Evolutionary conservation across 2,113 vertebrate species (phyloP), one percentile per base, ranked within the genome.

Genomic region (Ammodytes dubius): DNA sequence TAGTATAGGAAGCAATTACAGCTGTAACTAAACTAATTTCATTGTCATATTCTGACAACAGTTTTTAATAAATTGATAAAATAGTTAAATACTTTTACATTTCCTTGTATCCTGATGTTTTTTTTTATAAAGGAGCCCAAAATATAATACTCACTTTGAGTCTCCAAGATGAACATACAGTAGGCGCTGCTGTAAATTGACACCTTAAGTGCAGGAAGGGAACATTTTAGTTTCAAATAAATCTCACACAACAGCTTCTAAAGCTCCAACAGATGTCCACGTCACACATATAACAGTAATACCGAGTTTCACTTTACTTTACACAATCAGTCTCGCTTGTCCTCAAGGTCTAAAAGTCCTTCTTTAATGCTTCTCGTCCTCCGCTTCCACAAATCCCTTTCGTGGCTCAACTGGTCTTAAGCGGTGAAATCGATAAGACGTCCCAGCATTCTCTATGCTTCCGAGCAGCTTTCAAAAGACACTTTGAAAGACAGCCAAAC

Each of bases 351-450:
- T 74, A 12, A 58, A 78, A 91, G 83, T 58, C 72, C 68, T 68
- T 69, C 64, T 84, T 77, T 85, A 59, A 82, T 72, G 59, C 37
- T 7, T 70, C 57, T 6, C 1, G 6, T 77, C 43, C 61, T 57
- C n/a, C 2, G 4, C 70, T 59, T 37, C 60, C 42, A 47, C 81
- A 80, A 75, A 84, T 72, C 72, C 81, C 61, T 66, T 58, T 70
- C 63, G 73, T 78, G 54, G 73, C 73, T 86, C 72, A 80, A 76
- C 78, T 80, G 81, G 73, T 72, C 83, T 86, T 60, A 83, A 82
- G 79, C 56, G 47, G 70, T 45, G 47, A 87, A 87, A 89, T 88
- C 84, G 87, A 83, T 88, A 88, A 75, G 72, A 82, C 59, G 10
- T 70, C 66, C 71, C 65, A 78, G 73, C 64, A 70, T 84, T 83